Evolutionary conservation across 2,888 invertebrate species (phyloP).

Genomic region (Spilarctia lutea): DNA sequence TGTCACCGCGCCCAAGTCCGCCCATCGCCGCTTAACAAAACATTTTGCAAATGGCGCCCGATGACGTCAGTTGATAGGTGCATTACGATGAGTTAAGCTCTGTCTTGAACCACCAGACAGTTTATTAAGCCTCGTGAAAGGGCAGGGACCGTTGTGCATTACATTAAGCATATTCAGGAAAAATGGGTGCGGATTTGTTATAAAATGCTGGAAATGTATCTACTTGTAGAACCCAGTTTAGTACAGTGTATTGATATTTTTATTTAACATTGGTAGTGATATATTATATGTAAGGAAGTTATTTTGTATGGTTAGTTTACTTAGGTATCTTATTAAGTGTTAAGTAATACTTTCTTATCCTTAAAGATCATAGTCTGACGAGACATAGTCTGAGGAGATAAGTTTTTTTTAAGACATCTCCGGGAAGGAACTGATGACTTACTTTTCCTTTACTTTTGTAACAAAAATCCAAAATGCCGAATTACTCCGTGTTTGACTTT

Average conservation of each 20-base stretch:
- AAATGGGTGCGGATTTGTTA: slow-evolving; percentile 5
- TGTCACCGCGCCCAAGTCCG: slow-evolving; percentile 34
- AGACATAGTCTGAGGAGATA: too few species aligned
- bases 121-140: slow-evolving; percentile 48
- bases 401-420: too few species aligned
- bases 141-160: slow-evolving; percentile 23
- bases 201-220: not conserved
- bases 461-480: not conserved
- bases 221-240: not conserved
- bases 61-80: slow-evolving; percentile 74
- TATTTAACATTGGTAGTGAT: not conserved
- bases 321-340: not conserved
- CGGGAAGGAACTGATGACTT: too few species aligned
- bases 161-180: slow-evolving; percentile 13
- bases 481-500: not conserved
- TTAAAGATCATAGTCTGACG: too few species aligned
- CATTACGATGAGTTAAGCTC: slow-evolving; percentile 65
- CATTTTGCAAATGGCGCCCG: slow-evolving; percentile 73
- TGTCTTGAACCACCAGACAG: slow-evolving; percentile 57
- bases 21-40: slow-evolving; percentile 29
- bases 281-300: not conserved
- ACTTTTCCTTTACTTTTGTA: too few species aligned
- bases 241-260: not conserved
- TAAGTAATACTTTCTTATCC: too few species aligned
- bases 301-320: not conserved